A percentile compares a stretch with the other conserved stretches of the same genome.
phyloP scores from a whole-genome alignment of 2,113 vertebrate genomes.

The Ia io region DNA sequence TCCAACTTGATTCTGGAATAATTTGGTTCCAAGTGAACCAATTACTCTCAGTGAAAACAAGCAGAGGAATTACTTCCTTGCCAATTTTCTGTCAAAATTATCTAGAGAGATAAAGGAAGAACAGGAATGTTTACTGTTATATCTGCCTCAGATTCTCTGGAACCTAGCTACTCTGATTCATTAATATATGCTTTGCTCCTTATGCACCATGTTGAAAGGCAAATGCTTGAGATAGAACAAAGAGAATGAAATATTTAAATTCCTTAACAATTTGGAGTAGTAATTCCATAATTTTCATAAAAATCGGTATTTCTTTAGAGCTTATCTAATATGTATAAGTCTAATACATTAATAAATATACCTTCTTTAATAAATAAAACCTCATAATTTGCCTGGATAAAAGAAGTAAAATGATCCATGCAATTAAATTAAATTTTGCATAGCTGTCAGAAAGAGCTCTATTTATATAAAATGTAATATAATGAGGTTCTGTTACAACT shows the following conservation, averaged over 20 bases:
- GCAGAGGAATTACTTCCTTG: slow-evolving; percentile 40
- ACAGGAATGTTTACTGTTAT: slow-evolving; percentile 20
- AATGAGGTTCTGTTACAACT: not conserved
- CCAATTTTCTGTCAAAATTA: slow-evolving; percentile 48
- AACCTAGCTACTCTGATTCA: slow-evolving; percentile 26
- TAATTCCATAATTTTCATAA: slow-evolving; percentile 50
- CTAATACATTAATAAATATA: slow-evolving; percentile 71
- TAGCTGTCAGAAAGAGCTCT: slow-evolving; percentile 28
- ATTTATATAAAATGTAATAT: not conserved
- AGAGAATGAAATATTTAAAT: slow-evolving; percentile 25
- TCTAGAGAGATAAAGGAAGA: slow-evolving; percentile 45
- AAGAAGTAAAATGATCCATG: slow-evolving; percentile 51
- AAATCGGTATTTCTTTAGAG: slow-evolving; percentile 73
- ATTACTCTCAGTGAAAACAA: slow-evolving; percentile 48
- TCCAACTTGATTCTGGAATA: slow-evolving; percentile 53
- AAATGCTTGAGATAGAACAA: slow-evolving; percentile 30
- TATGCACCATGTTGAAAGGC: slow-evolving; percentile 45
- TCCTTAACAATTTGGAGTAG: slow-evolving; percentile 18
- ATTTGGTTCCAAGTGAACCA: slow-evolving; percentile 50
- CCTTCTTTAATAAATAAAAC: slow-evolving; percentile 75
- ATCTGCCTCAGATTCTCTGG: slow-evolving; percentile 8
- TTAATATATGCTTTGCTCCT: slow-evolving; percentile 39
- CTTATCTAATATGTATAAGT: slow-evolving; percentile 70
- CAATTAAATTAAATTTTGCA: slow-evolving; percentile 39
- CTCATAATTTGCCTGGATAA: slow-evolving; percentile 74